Percentiles rank a stretch among this genome's conserved stretches.
phyloP scores from a whole-genome alignment of 2,797 vertebrate genomes.

The Anguilla pacifica region DNA sequence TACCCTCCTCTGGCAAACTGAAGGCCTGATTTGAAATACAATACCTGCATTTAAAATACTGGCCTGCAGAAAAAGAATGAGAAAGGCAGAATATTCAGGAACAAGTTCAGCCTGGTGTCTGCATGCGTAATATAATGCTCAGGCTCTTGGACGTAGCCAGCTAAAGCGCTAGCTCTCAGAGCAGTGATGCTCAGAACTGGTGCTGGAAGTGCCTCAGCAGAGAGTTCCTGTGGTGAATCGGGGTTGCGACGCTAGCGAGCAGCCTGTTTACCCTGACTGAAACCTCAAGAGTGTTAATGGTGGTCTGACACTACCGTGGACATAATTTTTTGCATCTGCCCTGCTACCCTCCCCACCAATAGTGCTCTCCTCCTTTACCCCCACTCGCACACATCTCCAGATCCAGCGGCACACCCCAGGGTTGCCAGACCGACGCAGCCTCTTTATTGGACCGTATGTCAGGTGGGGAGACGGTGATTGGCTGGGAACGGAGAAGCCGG shows the following conservation, averaged over 20 bases:
- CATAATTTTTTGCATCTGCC: conserved; percentile 27
- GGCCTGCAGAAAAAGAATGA: background rate
- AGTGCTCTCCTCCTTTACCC: background rate
- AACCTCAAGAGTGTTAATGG: conserved; percentile 28
- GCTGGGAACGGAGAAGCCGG: conserved; percentile 52
- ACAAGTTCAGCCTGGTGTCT: too few relatives aligned
- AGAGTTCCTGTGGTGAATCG: background rate
- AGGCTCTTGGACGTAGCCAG: background rate
- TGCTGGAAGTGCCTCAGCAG: background rate
- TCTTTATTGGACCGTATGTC: conserved; percentile 54
- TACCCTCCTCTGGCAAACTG: conserved; percentile 27
- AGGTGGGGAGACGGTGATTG: conserved; percentile 44
- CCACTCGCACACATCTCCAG: background rate
- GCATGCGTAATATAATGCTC: conserved; percentile 32
- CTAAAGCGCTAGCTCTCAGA: background rate
- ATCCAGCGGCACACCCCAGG: conserved; percentile 31
- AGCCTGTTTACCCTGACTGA: conserved; percentile 37
- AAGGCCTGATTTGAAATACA: conserved; percentile 25
- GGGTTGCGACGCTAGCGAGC: conserved; percentile 9
- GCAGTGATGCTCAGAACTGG: background rate
- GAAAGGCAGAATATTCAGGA: background rate
- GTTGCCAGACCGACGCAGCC: conserved; percentile 45
- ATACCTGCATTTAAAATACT: background rate
- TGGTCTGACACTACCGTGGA: conserved; percentile 39
- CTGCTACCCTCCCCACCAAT: background rate